A percentile compares a stretch with the other conserved stretches of the same genome.
These are phyloP conservation scores for Chanos chanos DNA, from an alignment of 2,797 vertebrate species.

Conservation along the genomic window DNA sequence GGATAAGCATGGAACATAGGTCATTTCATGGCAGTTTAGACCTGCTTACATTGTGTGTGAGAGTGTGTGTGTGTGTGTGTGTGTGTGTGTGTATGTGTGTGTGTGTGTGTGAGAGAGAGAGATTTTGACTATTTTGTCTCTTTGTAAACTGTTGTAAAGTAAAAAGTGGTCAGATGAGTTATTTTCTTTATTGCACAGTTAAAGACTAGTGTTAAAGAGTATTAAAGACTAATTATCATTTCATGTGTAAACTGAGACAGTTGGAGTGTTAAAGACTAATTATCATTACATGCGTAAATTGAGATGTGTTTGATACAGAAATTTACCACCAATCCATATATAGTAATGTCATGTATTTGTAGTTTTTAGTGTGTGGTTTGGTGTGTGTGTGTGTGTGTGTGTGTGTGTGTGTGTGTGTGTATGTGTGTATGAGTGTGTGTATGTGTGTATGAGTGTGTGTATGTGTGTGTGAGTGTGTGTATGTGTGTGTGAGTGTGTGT, in stretches of 20 bases:
- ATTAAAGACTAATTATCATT: background rate
- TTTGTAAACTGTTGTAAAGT: background rate
- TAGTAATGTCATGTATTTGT: no score
- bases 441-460: background rate
- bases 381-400: background rate
- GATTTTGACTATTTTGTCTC: slow-evolving; percentile 4
- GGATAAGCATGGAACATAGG: slow-evolving; percentile 18
- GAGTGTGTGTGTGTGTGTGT: background rate
- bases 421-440: background rate
- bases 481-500: background rate
- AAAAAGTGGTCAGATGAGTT: background rate
- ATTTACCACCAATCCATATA: slow-evolving; percentile 7
- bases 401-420: background rate
- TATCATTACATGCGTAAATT: background rate
- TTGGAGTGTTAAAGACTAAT: no score
- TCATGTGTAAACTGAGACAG: slow-evolving; percentile 1
- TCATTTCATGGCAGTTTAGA: slow-evolving; percentile 1
- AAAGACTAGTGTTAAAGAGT: no score
- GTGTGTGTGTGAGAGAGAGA: background rate
- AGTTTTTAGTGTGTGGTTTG: slow-evolving; percentile 10
- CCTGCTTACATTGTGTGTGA: background rate
- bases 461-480: no score
- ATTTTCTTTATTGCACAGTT: no score
- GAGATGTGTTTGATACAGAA: slow-evolving; percentile 11
- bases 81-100: background rate